Conservation (phyloP, 2,113 vertebrate genomes). For the Hippocampus comes region DNA sequence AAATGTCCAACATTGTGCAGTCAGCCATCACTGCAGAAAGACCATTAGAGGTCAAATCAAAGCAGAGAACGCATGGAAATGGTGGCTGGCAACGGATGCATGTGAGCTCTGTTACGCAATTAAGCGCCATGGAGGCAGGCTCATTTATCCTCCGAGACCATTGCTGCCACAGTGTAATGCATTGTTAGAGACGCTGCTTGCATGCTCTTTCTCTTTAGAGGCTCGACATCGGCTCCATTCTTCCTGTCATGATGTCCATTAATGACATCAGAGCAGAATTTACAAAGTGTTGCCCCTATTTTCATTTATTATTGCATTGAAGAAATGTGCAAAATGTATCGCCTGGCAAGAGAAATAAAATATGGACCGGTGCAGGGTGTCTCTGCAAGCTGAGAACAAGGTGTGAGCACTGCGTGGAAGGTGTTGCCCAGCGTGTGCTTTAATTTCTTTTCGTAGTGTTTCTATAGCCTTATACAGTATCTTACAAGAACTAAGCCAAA, state of each 20-base stretch:
- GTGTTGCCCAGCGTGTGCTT: slow-evolving; percentile 16
- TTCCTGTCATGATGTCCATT: slow-evolving; percentile 3
- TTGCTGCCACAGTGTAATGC: slow-evolving; percentile 21
- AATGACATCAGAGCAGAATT: slow-evolving; percentile 32
- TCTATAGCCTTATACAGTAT: background rate
- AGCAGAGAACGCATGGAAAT: slow-evolving; percentile 29
- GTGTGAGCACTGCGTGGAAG: slow-evolving; percentile 22
- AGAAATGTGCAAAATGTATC: slow-evolving; percentile 10
- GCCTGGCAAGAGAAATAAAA: slow-evolving; percentile 17
- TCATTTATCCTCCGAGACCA: slow-evolving; percentile 35
- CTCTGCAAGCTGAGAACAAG: slow-evolving; percentile 20
- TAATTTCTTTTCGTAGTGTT: background rate
- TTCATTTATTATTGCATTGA: slow-evolving; percentile 12
- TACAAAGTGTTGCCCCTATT: slow-evolving; percentile 7
- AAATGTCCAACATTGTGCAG: slow-evolving; percentile 20
- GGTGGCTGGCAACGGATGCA: slow-evolving; percentile 44
- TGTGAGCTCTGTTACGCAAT: slow-evolving; percentile 17
- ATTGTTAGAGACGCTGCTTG: slow-evolving; percentile 24
- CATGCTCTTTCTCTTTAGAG: slow-evolving; percentile 16
- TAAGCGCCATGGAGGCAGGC: slow-evolving; percentile 38
- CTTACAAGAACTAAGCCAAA: background rate
- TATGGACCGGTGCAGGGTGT: slow-evolving; percentile 10
- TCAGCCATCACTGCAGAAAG: slow-evolving; percentile 2
- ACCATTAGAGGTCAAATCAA: slow-evolving; percentile 16
- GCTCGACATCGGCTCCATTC: slow-evolving; percentile 1